These are phyloP conservation scores for Octonoba sinensis DNA, from an alignment of 2,888 invertebrate species.

Conservation along the genomic window DNA sequence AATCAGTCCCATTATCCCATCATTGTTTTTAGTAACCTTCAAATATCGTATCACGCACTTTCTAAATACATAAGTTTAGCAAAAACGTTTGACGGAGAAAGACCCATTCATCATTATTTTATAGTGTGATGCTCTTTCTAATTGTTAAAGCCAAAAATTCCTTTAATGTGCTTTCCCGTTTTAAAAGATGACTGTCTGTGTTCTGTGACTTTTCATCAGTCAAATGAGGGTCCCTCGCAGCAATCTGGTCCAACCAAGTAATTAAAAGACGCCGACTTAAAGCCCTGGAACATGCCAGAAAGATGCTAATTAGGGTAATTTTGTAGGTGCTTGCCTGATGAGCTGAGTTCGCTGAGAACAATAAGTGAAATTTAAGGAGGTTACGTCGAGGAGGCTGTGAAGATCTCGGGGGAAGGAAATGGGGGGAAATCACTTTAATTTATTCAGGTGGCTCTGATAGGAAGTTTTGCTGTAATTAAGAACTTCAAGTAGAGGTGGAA, in stretches of 20 bases:
- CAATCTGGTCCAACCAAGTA: conserved; percentile 36
- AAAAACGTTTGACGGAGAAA: too few relatives aligned
- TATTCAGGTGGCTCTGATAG: conserved; percentile 39
- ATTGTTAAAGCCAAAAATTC: too few relatives aligned
- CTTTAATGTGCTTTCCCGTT: too few relatives aligned
- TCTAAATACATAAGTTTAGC: too few relatives aligned
- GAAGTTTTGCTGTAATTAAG: conserved; percentile 50
- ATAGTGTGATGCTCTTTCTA: too few relatives aligned
- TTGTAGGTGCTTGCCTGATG: conserved; percentile 47
- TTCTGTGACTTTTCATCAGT: conserved; percentile 26
- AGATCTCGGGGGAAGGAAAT: not conserved
- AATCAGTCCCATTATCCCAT: too few relatives aligned
- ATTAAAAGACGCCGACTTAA: conserved; percentile 54
- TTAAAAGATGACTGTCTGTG: too few relatives aligned
- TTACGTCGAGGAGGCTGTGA: conserved; percentile 29
- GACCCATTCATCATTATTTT: too few relatives aligned
- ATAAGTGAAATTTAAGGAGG: conserved; percentile 61
- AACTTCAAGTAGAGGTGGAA: conserved; percentile 27
- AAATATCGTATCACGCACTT: too few relatives aligned
- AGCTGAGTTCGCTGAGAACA: conserved; percentile 51
- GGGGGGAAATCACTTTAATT: conserved; percentile 36
- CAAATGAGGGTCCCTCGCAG: conserved; percentile 19
- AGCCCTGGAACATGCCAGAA: conserved; percentile 29
- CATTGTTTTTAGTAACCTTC: too few relatives aligned
- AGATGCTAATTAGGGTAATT: conserved; percentile 54